phyloP scores from a whole-genome alignment of 23 tunicate genomes.

The Trididemnum clinides region DNA sequence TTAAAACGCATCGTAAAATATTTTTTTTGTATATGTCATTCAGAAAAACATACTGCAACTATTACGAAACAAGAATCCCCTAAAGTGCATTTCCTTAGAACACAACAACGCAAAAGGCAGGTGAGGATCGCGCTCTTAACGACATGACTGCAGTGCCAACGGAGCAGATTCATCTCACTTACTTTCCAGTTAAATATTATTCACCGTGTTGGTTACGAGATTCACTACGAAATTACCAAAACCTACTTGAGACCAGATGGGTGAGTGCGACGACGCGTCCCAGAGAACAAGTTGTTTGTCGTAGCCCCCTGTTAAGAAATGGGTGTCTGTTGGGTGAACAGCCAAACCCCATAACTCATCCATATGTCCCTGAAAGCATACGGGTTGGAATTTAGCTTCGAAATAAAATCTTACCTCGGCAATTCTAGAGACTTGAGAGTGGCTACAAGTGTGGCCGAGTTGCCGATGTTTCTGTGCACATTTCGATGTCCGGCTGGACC shows the following conservation, averaged over 20 bases:
- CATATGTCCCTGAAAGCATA: constrained; percentile 73
- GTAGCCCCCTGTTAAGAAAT: constrained; percentile 79
- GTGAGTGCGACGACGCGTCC: constrained; percentile 71
- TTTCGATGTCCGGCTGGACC: no score
- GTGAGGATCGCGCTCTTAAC: not conserved
- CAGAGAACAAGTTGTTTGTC: constrained; percentile 84
- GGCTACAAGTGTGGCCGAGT: no score
- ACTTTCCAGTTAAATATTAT: no score
- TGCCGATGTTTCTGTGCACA: no score
- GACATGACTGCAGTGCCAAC: not conserved
- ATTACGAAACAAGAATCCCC: no score
- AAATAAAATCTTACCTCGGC: no score
- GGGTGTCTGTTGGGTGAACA: constrained; percentile 51
- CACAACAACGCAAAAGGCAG: not conserved
- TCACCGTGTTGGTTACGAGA: no score
- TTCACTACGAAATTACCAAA: not conserved
- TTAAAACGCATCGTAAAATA: no score
- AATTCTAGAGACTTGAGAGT: no score
- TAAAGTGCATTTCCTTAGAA: not conserved
- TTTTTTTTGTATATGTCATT: no score
- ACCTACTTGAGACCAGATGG: constrained; percentile 73
- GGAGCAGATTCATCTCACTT: not conserved
- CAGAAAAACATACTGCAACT: no score
- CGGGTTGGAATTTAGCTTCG: not conserved
- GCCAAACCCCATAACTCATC: constrained; percentile 97